A percentile compares a stretch with the other conserved stretches of the same genome.
These are phyloP conservation scores for Tribolium castaneum DNA, from an alignment of 1,140 invertebrate genomes.

Conservation along the genomic window DNA sequence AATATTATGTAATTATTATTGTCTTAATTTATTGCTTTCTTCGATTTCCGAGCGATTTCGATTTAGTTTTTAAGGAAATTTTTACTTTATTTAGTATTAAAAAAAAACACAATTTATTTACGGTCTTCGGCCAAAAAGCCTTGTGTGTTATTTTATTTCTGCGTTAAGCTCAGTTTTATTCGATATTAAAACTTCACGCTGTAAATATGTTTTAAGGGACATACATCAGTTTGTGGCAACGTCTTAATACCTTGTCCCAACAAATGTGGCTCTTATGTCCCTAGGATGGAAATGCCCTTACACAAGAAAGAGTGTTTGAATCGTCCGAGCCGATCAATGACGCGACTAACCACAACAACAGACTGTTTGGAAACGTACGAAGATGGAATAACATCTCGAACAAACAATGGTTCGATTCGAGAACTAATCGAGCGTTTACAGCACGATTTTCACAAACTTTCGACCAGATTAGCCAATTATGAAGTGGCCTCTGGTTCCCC, in stretches of 20 bases:
- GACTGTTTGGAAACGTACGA: slow-evolving; percentile 16
- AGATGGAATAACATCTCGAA: not conserved
- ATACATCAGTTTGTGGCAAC: slow-evolving; percentile 74
- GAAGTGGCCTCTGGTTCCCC: not conserved
- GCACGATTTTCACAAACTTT: slow-evolving; percentile 2
- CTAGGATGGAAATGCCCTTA: slow-evolving; percentile 68
- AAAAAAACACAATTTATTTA: too few species aligned
- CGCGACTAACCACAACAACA: slow-evolving; percentile 7
- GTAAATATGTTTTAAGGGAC: slow-evolving; percentile 71
- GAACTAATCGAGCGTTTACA: not conserved
- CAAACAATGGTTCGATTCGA: not conserved
- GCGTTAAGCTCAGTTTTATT: too few species aligned
- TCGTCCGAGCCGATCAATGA: slow-evolving; percentile 30
- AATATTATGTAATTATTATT: too few species aligned
- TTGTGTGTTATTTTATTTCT: too few species aligned
- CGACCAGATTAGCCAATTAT: slow-evolving; percentile 1
- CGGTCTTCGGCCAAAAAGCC: too few species aligned
- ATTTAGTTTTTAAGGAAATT: too few species aligned
- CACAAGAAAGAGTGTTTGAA: slow-evolving; percentile 71
- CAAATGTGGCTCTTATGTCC: slow-evolving; percentile 75
- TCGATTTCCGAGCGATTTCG: too few species aligned
- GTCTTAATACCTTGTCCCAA: slow-evolving; percentile 75
- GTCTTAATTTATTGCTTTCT: too few species aligned
- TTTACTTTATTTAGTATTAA: too few species aligned
- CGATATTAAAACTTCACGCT: slow-evolving; percentile 31